Conservation (phyloP, 2,797 vertebrate species). For the Gobionotothen gibberifrons region DNA sequence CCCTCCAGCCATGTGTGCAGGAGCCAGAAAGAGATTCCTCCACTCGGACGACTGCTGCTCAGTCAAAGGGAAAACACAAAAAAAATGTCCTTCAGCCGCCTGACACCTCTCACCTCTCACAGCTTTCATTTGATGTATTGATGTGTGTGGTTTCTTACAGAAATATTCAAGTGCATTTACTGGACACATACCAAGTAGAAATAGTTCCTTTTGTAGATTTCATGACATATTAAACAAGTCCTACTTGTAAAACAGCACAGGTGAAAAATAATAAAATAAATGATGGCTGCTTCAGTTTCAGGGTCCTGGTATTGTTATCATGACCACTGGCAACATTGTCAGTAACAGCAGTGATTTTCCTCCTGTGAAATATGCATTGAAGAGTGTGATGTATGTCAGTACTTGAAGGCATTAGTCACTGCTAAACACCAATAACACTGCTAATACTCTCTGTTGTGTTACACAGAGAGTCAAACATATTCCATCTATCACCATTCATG, state of each 20-base stretch:
- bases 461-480: neutral
- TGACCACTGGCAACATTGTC: neutral
- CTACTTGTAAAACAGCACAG: neutral
- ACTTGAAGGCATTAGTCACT: neutral
- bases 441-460: neutral
- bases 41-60: slow-evolving; percentile 53
- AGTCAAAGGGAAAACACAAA: slow-evolving; percentile 54
- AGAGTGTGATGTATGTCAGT: neutral
- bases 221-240: neutral
- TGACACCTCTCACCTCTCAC: slow-evolving; percentile 27
- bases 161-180: neutral
- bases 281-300: slow-evolving; percentile 2
- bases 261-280: neutral
- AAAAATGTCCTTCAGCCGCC: slow-evolving; percentile 29
- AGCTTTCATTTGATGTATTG: slow-evolving; percentile 34
- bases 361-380: neutral
- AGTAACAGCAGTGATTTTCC: neutral
- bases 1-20: slow-evolving; percentile 59
- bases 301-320: neutral
- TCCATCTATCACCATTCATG: neutral
- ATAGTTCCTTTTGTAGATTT: neutral
- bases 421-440: neutral
- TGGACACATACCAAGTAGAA: neutral
- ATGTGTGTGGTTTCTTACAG: neutral
- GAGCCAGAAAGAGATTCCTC: slow-evolving; percentile 67